These are phyloP conservation scores for Spongia lamella DNA, from an alignment of 37 sponge, comb jelly and placozoan species.

Conservation along the genomic window DNA sequence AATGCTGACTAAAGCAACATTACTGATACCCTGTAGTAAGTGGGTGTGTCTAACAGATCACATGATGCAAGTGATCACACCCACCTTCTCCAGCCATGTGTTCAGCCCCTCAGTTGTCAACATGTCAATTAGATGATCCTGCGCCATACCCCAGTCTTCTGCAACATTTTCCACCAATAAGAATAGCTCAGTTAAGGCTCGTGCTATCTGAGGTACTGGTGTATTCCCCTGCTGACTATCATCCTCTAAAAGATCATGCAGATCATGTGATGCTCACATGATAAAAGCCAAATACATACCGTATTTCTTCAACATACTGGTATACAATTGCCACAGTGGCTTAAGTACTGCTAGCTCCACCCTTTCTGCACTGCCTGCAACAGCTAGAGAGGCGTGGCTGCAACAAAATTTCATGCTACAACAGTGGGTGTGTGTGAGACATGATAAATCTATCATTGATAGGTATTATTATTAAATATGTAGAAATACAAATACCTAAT, in stretches of 20 bases:
- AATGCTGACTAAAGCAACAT: constrained; percentile 65
- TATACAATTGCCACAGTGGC: constrained; percentile 88
- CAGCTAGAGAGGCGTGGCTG: not conserved
- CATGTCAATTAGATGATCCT: constrained; percentile 57
- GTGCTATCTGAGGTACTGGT: constrained; percentile 60
- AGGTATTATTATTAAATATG: no score
- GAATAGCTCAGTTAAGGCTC: constrained; percentile 79
- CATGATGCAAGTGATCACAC: not conserved
- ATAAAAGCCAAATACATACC: no score
- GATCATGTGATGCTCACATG: not conserved
- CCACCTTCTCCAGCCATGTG: constrained; percentile 57
- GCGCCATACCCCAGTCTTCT: constrained; percentile 63
- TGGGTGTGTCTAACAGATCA: not conserved
- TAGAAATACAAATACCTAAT: no score
- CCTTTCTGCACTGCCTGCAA: constrained; percentile 9
- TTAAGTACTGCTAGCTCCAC: constrained; percentile 74
- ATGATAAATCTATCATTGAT: no score
- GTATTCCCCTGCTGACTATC: constrained; percentile 20
- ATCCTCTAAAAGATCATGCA: constrained; percentile 10
- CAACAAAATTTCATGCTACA: not conserved
- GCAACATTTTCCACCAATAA: constrained; percentile 70
- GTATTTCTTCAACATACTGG: constrained; percentile 46
- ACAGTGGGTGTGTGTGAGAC: not conserved
- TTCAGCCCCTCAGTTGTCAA: constrained; percentile 52
- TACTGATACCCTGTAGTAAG: constrained; percentile 54